These are phyloP conservation scores for Copidosoma aretas DNA, from an alignment of 2,888 invertebrate species.

Conservation along the genomic window DNA sequence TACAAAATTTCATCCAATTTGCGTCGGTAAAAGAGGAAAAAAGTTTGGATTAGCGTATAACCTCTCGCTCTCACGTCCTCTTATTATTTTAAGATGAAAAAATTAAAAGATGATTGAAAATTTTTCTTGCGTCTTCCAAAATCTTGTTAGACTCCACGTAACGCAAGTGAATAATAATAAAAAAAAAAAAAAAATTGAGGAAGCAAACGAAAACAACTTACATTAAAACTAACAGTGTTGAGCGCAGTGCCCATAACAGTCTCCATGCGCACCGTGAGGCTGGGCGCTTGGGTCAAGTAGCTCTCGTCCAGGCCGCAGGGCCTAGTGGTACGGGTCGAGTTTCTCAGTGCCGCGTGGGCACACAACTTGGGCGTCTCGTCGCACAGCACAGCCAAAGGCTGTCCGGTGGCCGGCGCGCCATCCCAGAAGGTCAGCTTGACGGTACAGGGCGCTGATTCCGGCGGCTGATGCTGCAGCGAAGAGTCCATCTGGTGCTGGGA, in stretches of 20 bases:
- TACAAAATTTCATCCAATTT: no score
- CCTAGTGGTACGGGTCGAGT: slow-evolving; percentile 76
- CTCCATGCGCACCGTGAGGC: slow-evolving; percentile 57
- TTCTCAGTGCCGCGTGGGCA: slow-evolving; percentile 79
- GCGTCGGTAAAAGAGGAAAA: no score
- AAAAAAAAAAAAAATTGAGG: no score
- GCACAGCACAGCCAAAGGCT: slow-evolving; percentile 56
- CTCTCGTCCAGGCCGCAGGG: slow-evolving; percentile 83
- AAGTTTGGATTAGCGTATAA: no score
- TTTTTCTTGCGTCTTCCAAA: no score
- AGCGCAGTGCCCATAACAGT: slow-evolving; percentile 71
- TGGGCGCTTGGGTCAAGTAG: slow-evolving; percentile 70
- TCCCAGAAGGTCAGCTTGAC: slow-evolving; percentile 59
- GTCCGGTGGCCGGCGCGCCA: slow-evolving; percentile 53
- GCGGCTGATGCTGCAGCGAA: slow-evolving; percentile 6
- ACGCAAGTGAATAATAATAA: no score
- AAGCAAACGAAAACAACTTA: slow-evolving; percentile 38
- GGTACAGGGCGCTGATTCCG: slow-evolving; percentile 45
- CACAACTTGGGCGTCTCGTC: slow-evolving; percentile 79
- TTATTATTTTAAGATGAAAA: no score
- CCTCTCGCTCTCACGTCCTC: no score
- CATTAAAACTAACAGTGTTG: slow-evolving; percentile 69
- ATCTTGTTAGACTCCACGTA: no score
- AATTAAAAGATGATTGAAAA: no score
- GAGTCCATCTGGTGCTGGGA: slow-evolving; percentile 36